Base-by-base conservation (phyloP, 2,888 invertebrate genomes). In the Cheilosia variabilis region DNA sequence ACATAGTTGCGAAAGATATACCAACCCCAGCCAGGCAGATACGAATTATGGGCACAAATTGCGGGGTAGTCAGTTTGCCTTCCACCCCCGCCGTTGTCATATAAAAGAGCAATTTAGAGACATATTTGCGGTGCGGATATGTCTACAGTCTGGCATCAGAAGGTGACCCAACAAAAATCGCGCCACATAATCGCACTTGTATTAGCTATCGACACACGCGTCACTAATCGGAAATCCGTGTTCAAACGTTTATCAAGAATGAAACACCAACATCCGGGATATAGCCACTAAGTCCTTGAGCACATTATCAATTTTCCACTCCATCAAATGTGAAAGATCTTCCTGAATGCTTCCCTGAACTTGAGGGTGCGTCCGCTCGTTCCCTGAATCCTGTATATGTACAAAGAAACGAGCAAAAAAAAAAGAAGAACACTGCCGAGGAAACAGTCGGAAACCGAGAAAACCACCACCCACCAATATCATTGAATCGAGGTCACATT, bases 261-360 rank as follows among this genome's bases (percentile, higher is more conserved):
- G 62, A 87, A 87, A 87, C 87, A 84, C 87, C 87, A 87, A 87
- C 80, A 77, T 80, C 86, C 87, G 78, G 82, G 86, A 87, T 88
- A 87, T 78, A 80, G 81, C 87, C 81, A 88, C 87, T 87, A 87
- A 87, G 87, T 88, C 79, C 81, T 87, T 83, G 81, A 87, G 87
- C 83, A 87, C 87, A 87, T 87, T 88, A 88, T 88, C 88, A 87
- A 88, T 88, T 88, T 88, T 84, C 88, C 83, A 87, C 87, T 79
- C 86, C 87, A 88, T 87, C 88, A 84, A 87, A 82, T 82, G 68
- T 76, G 68, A 69, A 73, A 82, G 72, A 71, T 66, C 66, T 57
- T 71, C 52, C 81, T 68, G 76, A 52, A 71, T 43, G 76, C 47
- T 68, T 55, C 57, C 43, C 52, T 15, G 50, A 57, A 50, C 43